Conservation (phyloP, 2,113 vertebrate genomes). For the Cochlearius cochlearius region DNA sequence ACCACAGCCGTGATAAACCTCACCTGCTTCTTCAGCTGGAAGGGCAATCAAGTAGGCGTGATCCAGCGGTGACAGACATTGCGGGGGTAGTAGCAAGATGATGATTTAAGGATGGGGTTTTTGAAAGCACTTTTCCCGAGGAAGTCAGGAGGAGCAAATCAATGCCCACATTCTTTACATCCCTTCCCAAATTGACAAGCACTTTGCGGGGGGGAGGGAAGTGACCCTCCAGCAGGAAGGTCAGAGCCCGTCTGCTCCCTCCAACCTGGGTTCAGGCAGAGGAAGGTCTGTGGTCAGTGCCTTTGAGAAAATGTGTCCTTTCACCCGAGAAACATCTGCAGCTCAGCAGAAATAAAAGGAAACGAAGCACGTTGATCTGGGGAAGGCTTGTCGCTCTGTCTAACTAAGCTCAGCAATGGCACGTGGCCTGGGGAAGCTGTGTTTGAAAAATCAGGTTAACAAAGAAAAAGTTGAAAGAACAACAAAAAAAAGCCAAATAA, state of each 20-base stretch:
- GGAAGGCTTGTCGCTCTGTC: background rate
- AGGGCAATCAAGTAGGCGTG: background rate
- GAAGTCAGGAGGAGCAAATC: conserved; percentile 26
- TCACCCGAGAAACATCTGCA: background rate
- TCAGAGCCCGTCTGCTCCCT: background rate
- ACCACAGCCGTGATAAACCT: background rate
- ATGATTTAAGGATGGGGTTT: conserved; percentile 2
- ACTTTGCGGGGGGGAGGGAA: conserved; percentile 2
- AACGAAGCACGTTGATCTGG: background rate
- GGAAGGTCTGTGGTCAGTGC: conserved; percentile 16
- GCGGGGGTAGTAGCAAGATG: background rate
- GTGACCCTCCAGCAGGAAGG: background rate
- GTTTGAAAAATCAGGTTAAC: background rate
- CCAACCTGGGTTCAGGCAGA: background rate
- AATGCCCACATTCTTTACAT: background rate
- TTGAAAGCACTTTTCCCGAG: conserved; percentile 51
- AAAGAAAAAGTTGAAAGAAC: background rate
- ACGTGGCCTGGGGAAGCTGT: background rate
- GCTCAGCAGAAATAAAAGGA: conserved; percentile 8
- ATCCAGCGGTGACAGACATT: background rate
- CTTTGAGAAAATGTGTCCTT: conserved; percentile 34
- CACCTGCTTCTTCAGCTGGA: conserved; percentile 15
- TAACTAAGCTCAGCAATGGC: background rate
- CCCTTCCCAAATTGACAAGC: conserved; percentile 6
- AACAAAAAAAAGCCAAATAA: background rate